Conservation (phyloP, 2,888 invertebrate species). For the Crematogaster levior region DNA sequence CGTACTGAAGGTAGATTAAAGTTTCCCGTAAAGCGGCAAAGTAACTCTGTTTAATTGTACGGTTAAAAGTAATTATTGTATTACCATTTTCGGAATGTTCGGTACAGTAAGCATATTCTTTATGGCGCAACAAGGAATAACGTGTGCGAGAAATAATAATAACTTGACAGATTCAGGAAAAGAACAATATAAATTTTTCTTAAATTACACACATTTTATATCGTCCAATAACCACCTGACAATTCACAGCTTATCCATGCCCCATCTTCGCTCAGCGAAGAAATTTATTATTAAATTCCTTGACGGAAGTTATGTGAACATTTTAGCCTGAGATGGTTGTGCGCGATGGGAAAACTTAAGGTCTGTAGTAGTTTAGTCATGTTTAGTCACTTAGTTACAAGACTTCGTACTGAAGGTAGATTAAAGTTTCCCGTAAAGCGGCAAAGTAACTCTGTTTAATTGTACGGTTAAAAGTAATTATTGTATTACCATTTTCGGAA, state of each 20-base stretch:
- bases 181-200: too few relatives aligned
- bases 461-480: background rate
- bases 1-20: background rate
- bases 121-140: too few relatives aligned
- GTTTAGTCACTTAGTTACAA: background rate
- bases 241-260: too few relatives aligned
- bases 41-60: background rate
- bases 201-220: too few relatives aligned
- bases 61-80: background rate
- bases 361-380: background rate
- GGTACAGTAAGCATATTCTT: background rate
- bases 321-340: background rate
- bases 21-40: background rate
- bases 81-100: background rate
- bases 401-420: background rate
- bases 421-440: background rate
- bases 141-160: too few relatives aligned
- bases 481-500: background rate
- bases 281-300: conserved; percentile 34
- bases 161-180: too few relatives aligned
- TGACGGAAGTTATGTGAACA: background rate
- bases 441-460: background rate
- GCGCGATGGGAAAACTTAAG: background rate
- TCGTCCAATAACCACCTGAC: too few relatives aligned
- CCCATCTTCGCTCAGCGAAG: background rate